These are phyloP conservation scores for Hipposideros armiger DNA, from an alignment of 2,113 vertebrate species.

Conservation along the genomic window DNA sequence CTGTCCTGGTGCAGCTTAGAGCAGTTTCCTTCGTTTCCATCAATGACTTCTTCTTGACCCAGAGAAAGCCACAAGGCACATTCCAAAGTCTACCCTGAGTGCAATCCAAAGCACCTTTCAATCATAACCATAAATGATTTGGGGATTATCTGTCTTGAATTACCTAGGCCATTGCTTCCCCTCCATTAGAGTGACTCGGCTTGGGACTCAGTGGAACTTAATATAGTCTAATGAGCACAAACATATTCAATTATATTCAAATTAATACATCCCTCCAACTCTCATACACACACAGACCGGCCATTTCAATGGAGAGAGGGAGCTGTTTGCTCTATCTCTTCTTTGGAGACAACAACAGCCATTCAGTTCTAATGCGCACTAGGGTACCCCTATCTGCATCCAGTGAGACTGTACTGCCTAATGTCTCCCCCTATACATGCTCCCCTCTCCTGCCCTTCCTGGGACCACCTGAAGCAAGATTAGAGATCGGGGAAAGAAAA, in stretches of 20 bases:
- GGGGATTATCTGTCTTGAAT: neutral
- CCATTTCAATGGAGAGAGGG: neutral
- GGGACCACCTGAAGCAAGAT: neutral
- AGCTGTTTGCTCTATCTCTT: neutral
- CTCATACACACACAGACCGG: neutral
- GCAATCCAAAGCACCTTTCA: neutral
- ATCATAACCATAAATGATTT: neutral
- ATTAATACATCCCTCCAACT: neutral
- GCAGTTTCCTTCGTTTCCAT: conserved; percentile 19
- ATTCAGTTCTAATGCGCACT: neutral
- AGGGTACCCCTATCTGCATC: neutral
- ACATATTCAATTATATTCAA: neutral
- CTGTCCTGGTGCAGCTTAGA: conserved; percentile 19
- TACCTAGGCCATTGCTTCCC: conserved; percentile 10
- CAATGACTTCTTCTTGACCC: conserved; percentile 42
- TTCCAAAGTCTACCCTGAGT: neutral
- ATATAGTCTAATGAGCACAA: conserved; percentile 11
- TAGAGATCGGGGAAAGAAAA: neutral
- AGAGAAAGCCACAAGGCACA: neutral
- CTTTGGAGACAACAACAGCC: neutral
- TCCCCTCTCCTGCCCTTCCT: neutral
- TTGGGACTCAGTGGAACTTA: neutral
- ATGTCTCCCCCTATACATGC: neutral
- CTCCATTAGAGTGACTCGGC: neutral
- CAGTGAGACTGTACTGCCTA: neutral